phyloP scores from a whole-genome alignment of 1,140 invertebrate genomes.

The Drosophila funebris region DNA sequence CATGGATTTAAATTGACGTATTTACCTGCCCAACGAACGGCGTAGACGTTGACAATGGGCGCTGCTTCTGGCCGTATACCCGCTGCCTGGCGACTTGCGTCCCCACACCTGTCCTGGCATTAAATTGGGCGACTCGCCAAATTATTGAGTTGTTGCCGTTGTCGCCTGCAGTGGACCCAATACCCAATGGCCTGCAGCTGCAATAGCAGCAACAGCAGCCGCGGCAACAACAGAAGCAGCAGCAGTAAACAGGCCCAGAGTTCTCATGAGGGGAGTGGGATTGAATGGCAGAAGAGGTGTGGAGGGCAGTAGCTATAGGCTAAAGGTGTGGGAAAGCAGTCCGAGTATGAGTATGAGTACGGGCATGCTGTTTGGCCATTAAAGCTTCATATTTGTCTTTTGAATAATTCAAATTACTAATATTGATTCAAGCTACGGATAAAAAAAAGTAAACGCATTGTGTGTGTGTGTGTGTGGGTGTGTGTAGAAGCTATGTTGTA shows the following conservation, averaged over 20 bases:
- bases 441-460: slow-evolving; percentile 78
- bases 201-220: slow-evolving; percentile 38
- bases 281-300: not conserved
- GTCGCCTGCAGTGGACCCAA: slow-evolving; percentile 47
- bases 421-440: slow-evolving; percentile 80
- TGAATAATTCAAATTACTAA: slow-evolving; percentile 84
- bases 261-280: not conserved
- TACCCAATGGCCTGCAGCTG: slow-evolving; percentile 51
- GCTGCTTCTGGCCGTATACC: slow-evolving; percentile 27
- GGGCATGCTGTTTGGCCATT: slow-evolving; percentile 83
- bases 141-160: slow-evolving; percentile 76
- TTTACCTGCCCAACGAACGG: slow-evolving; percentile 68
- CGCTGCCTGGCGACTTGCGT: slow-evolving; percentile 36
- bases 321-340: slow-evolving; percentile 12
- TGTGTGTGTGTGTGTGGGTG: slow-evolving; percentile 22
- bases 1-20: slow-evolving; percentile 82
- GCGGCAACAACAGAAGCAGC: slow-evolving; percentile 40
- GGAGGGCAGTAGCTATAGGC: not conserved
- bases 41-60: slow-evolving; percentile 67
- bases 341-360: slow-evolving; percentile 32
- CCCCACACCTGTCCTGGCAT: slow-evolving; percentile 46
- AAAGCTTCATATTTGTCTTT: slow-evolving; percentile 84
- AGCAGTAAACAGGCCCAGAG: slow-evolving; percentile 24
- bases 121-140: slow-evolving; percentile 80
- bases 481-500: slow-evolving; percentile 18